Evolutionary conservation across 2,797 vertebrate genomes (phyloP), one percentile per base, ranked within the genome.

Genomic region (Eulemur coronatus): DNA sequence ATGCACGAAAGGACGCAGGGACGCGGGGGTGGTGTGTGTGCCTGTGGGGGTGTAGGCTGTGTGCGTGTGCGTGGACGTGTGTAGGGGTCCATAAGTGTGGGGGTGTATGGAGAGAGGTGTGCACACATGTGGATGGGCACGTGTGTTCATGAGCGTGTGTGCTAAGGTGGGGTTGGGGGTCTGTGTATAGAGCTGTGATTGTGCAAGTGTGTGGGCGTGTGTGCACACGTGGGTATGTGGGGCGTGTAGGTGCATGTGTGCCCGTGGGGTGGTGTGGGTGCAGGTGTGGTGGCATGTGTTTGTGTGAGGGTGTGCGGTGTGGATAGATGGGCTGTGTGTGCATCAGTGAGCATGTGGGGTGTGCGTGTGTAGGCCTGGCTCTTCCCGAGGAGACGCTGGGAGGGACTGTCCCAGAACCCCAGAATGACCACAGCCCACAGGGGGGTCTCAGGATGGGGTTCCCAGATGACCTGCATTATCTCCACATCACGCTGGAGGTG

Each of bases 391-490:
- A 7, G 46, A 0, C 0, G 24, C 2, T 1, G 2, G n/a, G 35
- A 13, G 50, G 46, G 79, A 1, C 3, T 0, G 0, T 1, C 3
- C 26, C 4, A 0, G 61, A 46, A 24, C 4, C 2, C 26, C 4
- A 0, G 50, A 46, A 24, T 4, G 52, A 1, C 4, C 0, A 8
- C 0, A 0, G 28, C 55, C 4, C 0, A 8, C 0, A 0, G n/a
- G 0, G 4, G 17, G 50, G 48, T 14, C 48, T 73, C 4, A 0
- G n/a, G 59, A 41, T 0, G 3, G 28, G 10, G 28, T 4, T 13
- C n/a, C 48, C 57, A 28, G 57, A 8, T 1, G 73, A 84, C 67
- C 89, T 1, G 11, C 4, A 2, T 59, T 5, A 15, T 2, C 35
- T 38, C 33, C 4, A 15, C 1, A 1, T 41, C 52, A 0, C 41